Evolutionary conservation across 2,797 vertebrate genomes (phyloP), one percentile per base, ranked within the genome.

Genomic region (Eurystomus glaucurus): DNA sequence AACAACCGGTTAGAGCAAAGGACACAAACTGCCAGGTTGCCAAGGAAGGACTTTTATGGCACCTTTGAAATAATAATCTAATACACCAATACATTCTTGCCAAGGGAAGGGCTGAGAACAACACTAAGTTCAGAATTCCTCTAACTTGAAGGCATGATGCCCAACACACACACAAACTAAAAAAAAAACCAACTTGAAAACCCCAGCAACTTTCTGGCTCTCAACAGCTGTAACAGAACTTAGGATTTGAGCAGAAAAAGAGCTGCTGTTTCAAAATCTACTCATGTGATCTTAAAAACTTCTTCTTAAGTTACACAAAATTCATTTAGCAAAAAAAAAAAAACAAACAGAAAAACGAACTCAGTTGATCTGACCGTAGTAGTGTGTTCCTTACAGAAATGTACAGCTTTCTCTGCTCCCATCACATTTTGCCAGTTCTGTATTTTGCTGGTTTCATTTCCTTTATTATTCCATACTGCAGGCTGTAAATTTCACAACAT

Each of bases 361-460:
- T 60, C 35, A 62, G 4, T 11, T 51, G 45, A 86, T 65, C 17
- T 85, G n/a, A 37, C 2, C 45, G 25, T 46, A 76, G 35, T 2
- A 70, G 5, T 11, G 51, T 9, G 18, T 16, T 86, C 60, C 37
- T 76, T 20, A 55, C 5, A 84, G 65, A 41, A 82, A 48, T 51
- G 10, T 37, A 28, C 39, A 69, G 33, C 39, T 85, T 86, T 88
- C 85, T 82, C 74, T 14, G 2, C 64, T 92, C 46, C 43, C 29
- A 51, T 0, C 4, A 1, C 60, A 66, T 79, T 97, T 90, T 90
- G 76, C 95, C 80, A 65, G 15, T 28, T 81, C 76, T 94, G 69
- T 65, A 41, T 55, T 78, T 78, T 84, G 39, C 46, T 65, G 46
- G 18, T 96, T 93, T 87, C n/a, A 79, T 85, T 94, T 81, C 85